These are phyloP conservation scores for Philhelius pedissequus DNA, from an alignment of 2,888 invertebrate species.

Conservation along the genomic window DNA sequence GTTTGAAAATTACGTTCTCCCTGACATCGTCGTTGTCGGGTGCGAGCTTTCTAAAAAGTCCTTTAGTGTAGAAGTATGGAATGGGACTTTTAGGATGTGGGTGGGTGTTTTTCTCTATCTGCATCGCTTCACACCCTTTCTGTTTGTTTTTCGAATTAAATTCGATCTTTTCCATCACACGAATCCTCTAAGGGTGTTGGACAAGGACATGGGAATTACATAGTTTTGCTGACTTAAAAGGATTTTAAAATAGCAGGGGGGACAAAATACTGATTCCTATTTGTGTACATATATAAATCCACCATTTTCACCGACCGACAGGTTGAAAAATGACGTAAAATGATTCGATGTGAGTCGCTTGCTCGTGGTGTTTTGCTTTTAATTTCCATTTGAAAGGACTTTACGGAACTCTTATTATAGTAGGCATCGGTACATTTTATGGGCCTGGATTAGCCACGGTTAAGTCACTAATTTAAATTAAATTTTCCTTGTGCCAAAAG, in stretches of 20 bases:
- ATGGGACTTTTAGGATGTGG: constrained; percentile 32
- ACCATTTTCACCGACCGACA: constrained; percentile 25
- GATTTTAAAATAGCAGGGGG: constrained; percentile 50
- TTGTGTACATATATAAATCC: too few relatives aligned
- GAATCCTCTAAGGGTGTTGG: constrained; percentile 26
- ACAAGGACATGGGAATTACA: constrained; percentile 59
- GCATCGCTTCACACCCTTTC: constrained; percentile 69
- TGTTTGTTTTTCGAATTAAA: constrained; percentile 68
- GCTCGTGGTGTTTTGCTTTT: constrained; percentile 21
- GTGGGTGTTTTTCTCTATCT: constrained; percentile 59
- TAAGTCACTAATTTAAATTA: constrained; percentile 59
- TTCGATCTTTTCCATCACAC: constrained; percentile 58
- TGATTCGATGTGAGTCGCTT: constrained; percentile 46
- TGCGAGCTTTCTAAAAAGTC: neutral
- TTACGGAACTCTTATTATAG: neutral
- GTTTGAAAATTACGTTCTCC: constrained; percentile 32
- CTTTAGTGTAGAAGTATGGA: neutral
- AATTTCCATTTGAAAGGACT: constrained; percentile 47
- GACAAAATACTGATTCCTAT: neutral
- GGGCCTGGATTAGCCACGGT: constrained; percentile 55
- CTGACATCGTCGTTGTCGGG: neutral
- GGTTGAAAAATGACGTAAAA: constrained; percentile 67
- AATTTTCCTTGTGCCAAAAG: constrained; percentile 36
- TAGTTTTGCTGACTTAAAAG: constrained; percentile 45
- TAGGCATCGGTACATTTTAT: constrained; percentile 13